Evolutionary conservation across 2,113 vertebrate genomes (phyloP).

Genomic region (Siniperca knerii): DNA sequence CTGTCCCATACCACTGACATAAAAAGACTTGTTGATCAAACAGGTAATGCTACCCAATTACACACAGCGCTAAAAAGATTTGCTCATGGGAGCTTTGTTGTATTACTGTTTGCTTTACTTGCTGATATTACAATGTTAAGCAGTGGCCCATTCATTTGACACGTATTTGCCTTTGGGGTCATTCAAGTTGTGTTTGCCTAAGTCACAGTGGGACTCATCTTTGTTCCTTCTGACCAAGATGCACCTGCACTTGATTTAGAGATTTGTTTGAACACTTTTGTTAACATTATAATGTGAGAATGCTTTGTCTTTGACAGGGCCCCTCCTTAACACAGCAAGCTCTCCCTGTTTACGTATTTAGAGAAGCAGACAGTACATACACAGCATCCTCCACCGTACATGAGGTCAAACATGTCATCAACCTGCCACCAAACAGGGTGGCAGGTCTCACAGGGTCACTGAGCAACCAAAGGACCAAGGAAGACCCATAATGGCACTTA

Average conservation of each 20-base stretch:
- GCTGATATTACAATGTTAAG: constrained; percentile 24
- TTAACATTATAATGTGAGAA: constrained; percentile 40
- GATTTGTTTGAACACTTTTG: constrained; percentile 68
- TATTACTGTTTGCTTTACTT: constrained; percentile 52
- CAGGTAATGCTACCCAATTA: not conserved
- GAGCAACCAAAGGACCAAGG: not conserved
- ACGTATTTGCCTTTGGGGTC: constrained; percentile 8
- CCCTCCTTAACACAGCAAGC: constrained; percentile 10
- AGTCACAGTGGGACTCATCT: constrained; percentile 30
- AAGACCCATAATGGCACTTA: not conserved
- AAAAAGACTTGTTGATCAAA: not conserved
- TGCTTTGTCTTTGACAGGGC: constrained; percentile 21
- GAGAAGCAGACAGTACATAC: not conserved
- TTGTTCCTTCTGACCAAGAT: constrained; percentile 50
- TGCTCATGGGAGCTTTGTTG: constrained; percentile 27
- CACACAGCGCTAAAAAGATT: constrained; percentile 13
- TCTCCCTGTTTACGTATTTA: constrained; percentile 31
- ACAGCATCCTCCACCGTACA: not conserved
- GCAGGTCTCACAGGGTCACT: not conserved
- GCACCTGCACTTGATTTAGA: constrained; percentile 66
- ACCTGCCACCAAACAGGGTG: constrained; percentile 7
- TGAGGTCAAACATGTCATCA: constrained; percentile 20
- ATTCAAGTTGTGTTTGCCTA: constrained; percentile 68
- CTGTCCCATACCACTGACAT: not conserved
- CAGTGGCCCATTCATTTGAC: constrained; percentile 30